Percentiles rank a stretch among this genome's conserved stretches.
Conservation (phyloP, 2,888 invertebrate genomes). For the Iphiclides podalirius region DNA sequence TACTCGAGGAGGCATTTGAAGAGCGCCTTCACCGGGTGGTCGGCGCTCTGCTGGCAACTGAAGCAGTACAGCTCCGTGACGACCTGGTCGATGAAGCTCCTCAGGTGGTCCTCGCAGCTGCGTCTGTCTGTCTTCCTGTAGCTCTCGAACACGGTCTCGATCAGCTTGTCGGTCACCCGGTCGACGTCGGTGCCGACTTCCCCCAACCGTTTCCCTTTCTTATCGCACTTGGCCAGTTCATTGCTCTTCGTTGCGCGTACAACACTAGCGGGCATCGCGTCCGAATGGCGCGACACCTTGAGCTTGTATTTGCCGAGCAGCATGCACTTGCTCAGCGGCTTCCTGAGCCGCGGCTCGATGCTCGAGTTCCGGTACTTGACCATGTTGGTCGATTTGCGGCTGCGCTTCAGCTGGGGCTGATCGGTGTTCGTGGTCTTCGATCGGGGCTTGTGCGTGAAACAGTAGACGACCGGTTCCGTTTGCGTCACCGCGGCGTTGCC, state of each 20-base stretch:
- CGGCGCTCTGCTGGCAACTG: slow-evolving; percentile 37
- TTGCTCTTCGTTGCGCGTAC: slow-evolving; percentile 27
- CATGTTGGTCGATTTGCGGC: slow-evolving; percentile 63
- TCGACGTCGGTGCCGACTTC: slow-evolving; percentile 45
- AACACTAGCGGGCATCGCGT: slow-evolving; percentile 12
- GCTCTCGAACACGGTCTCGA: slow-evolving; percentile 47
- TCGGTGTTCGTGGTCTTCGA: not conserved
- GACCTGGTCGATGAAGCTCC: slow-evolving; percentile 47
- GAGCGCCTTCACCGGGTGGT: slow-evolving; percentile 52
- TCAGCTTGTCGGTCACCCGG: slow-evolving; percentile 51
- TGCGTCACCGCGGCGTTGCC: not conserved
- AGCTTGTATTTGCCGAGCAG: slow-evolving; percentile 45
- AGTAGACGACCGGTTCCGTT: slow-evolving; percentile 38
- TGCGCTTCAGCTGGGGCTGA: slow-evolving; percentile 44
- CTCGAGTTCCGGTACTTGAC: slow-evolving; percentile 56
- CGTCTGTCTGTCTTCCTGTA: slow-evolving; percentile 26
- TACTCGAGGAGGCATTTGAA: slow-evolving; percentile 59
- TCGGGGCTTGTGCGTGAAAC: slow-evolving; percentile 43
- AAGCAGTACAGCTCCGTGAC: slow-evolving; percentile 53
- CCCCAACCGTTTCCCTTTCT: slow-evolving; percentile 38
- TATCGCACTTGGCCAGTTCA: slow-evolving; percentile 33
- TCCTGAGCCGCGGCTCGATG: slow-evolving; percentile 51
- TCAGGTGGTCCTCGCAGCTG: slow-evolving; percentile 29
- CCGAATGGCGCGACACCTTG: slow-evolving; percentile 27
- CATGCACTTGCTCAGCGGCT: slow-evolving; percentile 49